Percentiles rank a stretch among this genome's conserved stretches.
Evolutionary conservation across 1,140 invertebrate species (phyloP).

Genomic region (Diorhabda sublineata): DNA sequence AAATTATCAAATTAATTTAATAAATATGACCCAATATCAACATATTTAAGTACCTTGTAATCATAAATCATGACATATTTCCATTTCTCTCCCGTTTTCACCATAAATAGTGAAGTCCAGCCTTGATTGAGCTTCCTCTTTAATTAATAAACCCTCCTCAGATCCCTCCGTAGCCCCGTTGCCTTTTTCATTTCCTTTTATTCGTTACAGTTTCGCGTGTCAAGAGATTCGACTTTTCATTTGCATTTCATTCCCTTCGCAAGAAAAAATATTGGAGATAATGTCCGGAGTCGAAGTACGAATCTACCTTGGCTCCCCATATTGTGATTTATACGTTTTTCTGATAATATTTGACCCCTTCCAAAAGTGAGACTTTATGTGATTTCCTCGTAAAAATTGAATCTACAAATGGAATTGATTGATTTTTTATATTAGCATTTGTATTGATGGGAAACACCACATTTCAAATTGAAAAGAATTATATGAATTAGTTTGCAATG

Average conservation of each 20-base stretch:
- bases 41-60: too few relatives aligned
- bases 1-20: too few relatives aligned
- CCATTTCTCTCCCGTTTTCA: not conserved
- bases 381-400: too few relatives aligned
- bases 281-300: not conserved
- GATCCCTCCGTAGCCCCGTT: not conserved
- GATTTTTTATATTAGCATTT: too few relatives aligned
- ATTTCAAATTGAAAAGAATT: too few relatives aligned
- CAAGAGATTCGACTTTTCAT: not conserved
- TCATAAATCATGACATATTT: too few relatives aligned
- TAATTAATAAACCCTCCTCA: not conserved
- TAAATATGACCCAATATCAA: too few relatives aligned
- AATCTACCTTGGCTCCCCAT: not conserved
- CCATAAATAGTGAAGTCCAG: not conserved
- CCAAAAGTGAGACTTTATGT: too few relatives aligned
- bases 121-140: not conserved
- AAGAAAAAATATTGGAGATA: constrained; percentile 1
- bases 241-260: not conserved
- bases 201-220: constrained; percentile 1
- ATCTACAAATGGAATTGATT: too few relatives aligned
- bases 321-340: not conserved
- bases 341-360: too few relatives aligned
- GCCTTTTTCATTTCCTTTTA: not conserved
- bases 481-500: too few relatives aligned
- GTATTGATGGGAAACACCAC: too few relatives aligned